These are phyloP conservation scores for Germaria angustata DNA, from an alignment of 2,888 invertebrate species.

Conservation along the genomic window DNA sequence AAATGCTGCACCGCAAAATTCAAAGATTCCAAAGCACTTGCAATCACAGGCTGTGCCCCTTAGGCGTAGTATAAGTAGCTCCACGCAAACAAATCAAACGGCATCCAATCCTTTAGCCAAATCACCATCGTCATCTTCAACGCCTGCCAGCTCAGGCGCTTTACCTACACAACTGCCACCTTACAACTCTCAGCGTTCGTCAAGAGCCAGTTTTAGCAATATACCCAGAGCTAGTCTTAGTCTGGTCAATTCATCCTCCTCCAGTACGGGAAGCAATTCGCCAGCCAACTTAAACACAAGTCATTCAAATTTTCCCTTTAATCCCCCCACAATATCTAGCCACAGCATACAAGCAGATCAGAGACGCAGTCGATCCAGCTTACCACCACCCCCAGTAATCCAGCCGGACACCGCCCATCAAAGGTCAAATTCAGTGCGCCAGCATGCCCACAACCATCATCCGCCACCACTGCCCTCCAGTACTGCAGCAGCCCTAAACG, in stretches of 20 bases:
- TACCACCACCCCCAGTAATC: slow-evolving; percentile 61
- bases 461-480: slow-evolving; percentile 67
- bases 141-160: slow-evolving; percentile 37
- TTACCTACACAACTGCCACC: slow-evolving; percentile 66
- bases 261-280: slow-evolving; percentile 53
- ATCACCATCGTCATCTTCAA: slow-evolving; percentile 63
- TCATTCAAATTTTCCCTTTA: slow-evolving; percentile 69
- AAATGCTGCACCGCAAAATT: slow-evolving; percentile 57
- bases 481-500: slow-evolving; percentile 24
- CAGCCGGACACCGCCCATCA: slow-evolving; percentile 57
- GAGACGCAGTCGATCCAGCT: slow-evolving; percentile 70
- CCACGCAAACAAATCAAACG: slow-evolving; percentile 69
- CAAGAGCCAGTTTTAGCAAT: slow-evolving; percentile 77
- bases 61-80: slow-evolving; percentile 62
- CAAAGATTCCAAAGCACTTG: slow-evolving; percentile 55
- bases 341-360: slow-evolving; percentile 61
- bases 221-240: slow-evolving; percentile 79
- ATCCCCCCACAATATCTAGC: slow-evolving; percentile 63
- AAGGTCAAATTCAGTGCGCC: slow-evolving; percentile 68
- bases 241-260: slow-evolving; percentile 62
- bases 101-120: slow-evolving; percentile 59
- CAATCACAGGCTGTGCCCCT: slow-evolving; percentile 57
- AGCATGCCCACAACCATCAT: slow-evolving; percentile 67
- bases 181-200: slow-evolving; percentile 69
- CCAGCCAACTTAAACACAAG: slow-evolving; percentile 66